A percentile compares a stretch with the other conserved stretches of the same genome.
phyloP scores from a whole-genome alignment of 2,797 vertebrate genomes.

The Pseudochromis fuscus region DNA sequence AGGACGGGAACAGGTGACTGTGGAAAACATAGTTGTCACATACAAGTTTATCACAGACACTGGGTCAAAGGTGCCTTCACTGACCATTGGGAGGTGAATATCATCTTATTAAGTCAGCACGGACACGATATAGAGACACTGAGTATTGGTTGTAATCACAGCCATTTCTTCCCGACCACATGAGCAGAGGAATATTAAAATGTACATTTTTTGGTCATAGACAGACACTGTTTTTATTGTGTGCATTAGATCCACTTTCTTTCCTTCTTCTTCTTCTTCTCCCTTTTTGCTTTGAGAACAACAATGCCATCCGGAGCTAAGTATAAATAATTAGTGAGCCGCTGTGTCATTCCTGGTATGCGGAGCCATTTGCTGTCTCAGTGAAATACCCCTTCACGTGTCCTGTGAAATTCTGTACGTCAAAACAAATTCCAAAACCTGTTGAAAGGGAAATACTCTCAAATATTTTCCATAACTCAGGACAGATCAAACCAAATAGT shows the following conservation, averaged over 20 bases:
- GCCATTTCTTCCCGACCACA: neutral
- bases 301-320: neutral
- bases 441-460: neutral
- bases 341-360: slow-evolving; percentile 23
- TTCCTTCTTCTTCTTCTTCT: too few species aligned
- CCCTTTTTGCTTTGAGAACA: neutral
- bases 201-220: too few species aligned
- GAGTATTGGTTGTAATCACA: neutral
- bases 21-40: neutral
- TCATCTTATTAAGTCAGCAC: neutral
- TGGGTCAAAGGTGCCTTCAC: neutral
- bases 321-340: slow-evolving; percentile 19
- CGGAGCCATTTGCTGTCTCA: neutral
- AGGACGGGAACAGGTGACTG: neutral
- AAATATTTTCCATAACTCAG: too few species aligned
- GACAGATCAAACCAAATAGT: too few species aligned
- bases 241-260: too few species aligned
- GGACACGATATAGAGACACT: too few species aligned
- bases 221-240: too few species aligned
- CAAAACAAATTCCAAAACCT: neutral
- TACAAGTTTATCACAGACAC: neutral
- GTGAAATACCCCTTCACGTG: slow-evolving; percentile 13
- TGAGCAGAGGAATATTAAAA: neutral
- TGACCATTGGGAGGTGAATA: neutral
- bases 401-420: neutral